Evolutionary conservation across 1,140 invertebrate species (phyloP).

Genomic region (Drosophila nebulosa): DNA sequence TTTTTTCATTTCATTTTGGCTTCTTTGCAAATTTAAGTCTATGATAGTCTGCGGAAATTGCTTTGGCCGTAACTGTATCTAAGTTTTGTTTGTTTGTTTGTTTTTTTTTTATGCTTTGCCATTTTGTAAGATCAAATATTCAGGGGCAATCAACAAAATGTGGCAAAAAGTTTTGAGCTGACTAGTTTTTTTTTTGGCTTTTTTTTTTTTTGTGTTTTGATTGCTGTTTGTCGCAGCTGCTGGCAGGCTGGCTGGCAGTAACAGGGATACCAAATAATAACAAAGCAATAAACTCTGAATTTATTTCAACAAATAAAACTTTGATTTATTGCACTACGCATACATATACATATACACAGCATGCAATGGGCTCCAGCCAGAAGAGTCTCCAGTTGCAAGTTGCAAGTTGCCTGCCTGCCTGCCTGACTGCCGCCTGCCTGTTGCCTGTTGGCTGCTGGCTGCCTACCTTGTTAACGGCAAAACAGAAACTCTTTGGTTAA

Average conservation of each 20-base stretch:
- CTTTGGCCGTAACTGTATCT: too few species aligned
- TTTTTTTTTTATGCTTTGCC: not conserved
- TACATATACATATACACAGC: constrained; percentile 41
- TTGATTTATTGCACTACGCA: constrained; percentile 75
- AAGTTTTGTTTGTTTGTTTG: too few species aligned
- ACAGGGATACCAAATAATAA: constrained; percentile 59
- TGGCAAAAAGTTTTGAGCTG: constrained; percentile 35
- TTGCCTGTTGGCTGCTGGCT: not conserved
- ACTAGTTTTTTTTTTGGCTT: not conserved
- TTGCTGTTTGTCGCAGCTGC: constrained; percentile 31
- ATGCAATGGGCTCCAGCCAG: constrained; percentile 41
- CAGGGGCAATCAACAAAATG: constrained; percentile 34
- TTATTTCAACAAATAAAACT: constrained; percentile 79
- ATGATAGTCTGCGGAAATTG: not conserved
- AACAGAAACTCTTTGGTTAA: not conserved
- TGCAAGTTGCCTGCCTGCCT: not conserved
- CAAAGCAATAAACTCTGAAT: constrained; percentile 78
- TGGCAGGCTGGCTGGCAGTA: constrained; percentile 4
- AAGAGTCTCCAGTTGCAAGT: constrained; percentile 11
- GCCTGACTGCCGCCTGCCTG: not conserved
- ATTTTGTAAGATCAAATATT: not conserved
- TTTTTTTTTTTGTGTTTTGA: constrained; percentile 18
- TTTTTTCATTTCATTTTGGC: too few species aligned
- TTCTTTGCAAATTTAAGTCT: too few species aligned
- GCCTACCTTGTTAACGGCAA: not conserved